Evolutionary conservation across 1,140 invertebrate species (phyloP), one percentile per base, ranked within the genome.

Genomic region (Adelges cooleyi): DNA sequence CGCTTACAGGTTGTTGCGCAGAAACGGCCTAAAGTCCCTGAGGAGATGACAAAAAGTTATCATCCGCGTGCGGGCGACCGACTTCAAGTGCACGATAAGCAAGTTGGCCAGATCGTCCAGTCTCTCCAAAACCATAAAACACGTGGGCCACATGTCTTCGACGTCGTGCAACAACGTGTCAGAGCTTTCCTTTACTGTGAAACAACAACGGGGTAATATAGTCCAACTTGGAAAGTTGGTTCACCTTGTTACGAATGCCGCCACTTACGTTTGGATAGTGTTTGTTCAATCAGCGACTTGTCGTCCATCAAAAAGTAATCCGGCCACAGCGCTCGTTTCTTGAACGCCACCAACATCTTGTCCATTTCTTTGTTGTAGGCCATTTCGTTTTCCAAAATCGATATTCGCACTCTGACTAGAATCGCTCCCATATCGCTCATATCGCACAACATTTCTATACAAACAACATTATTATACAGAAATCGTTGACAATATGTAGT

Each of bases 251-350:
- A 33, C 5, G 29, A 33, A 6, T 33, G 11, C 5, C 11, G 29
- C 29, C 11, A n/a, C 56, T 48, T 3, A 62, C 56, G n/a, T 13
- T 62, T 62, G 2, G 40, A 62, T 3, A 62, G 18, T 1, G 56
- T 62, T 20, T 62, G 56, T 62, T 62, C 56, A 15, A 62, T 62
- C n/a, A 62, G 44, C 25, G 56, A 62, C 33, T 62, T 62, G 2
- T 62, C 56, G 0, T 62, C 56, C 56, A 48, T 62, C 11, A 62
- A 20, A 9, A 62, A 62, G 18, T 62, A 62, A 33, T 62, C 56
- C 1, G 56, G 56, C 56, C 56, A 62, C 4, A 62, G 1, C 4
- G 56, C 56, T 33, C 56, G 38, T 29, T 62, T 62, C 46, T 62
- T 62, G 38, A 62, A 62, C 11, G 56, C 42, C 0, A 29, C 27